These are phyloP conservation scores for Eupeodes luniger DNA, from an alignment of 2,888 invertebrate genomes.

Conservation along the genomic window DNA sequence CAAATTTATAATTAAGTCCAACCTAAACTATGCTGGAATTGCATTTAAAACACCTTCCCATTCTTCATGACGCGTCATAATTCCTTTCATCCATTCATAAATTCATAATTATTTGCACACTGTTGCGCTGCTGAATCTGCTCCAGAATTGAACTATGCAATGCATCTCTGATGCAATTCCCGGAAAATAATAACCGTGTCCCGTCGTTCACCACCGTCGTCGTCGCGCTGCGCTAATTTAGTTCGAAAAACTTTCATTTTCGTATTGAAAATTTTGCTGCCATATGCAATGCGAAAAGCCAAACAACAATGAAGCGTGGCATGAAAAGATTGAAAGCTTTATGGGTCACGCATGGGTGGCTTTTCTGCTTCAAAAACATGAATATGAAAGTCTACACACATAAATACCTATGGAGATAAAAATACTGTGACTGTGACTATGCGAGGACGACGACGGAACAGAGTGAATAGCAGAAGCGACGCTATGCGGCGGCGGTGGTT, in stretches of 20 bases:
- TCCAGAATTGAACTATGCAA: not conserved
- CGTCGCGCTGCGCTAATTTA: not conserved
- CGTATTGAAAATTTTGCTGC: constrained; percentile 25
- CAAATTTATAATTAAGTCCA: constrained; percentile 10
- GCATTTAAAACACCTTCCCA: constrained; percentile 13
- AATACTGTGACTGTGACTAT: not conserved
- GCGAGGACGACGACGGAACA: not conserved
- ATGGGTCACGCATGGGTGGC: constrained; percentile 68
- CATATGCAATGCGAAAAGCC: constrained; percentile 35
- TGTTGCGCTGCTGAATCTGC: constrained; percentile 11
- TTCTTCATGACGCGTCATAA: not conserved
- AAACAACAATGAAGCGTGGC: constrained; percentile 56
- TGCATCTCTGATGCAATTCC: not conserved
- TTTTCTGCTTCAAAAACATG: constrained; percentile 26
- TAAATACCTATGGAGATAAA: not conserved
- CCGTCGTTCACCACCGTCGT: not conserved
- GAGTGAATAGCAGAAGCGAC: constrained; percentile 19
- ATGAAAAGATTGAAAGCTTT: constrained; percentile 65
- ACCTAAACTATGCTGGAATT: not conserved
- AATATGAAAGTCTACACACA: constrained; percentile 33
- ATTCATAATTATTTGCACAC: constrained; percentile 13
- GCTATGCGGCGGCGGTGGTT: not conserved
- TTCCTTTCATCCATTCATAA: constrained; percentile 9
- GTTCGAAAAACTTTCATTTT: constrained; percentile 40
- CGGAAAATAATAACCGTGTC: not conserved